phyloP scores from a whole-genome alignment of 2,797 vertebrate species.

The Tangara arthus region DNA sequence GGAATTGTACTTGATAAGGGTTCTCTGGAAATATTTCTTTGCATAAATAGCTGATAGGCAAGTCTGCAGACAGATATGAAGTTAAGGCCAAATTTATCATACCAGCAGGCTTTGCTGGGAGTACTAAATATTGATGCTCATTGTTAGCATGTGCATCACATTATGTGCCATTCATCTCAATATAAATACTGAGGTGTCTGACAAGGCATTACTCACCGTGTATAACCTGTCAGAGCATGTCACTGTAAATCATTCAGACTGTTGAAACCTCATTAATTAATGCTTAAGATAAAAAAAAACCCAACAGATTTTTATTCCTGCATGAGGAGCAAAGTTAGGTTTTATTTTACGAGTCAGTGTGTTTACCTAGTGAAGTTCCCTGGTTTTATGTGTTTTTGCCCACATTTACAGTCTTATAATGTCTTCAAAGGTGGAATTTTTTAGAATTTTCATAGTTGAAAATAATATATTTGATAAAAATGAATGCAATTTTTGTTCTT shows the following conservation, averaged over 20 bases:
- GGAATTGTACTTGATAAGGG: background rate
- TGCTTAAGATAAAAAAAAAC: background rate
- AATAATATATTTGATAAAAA: background rate
- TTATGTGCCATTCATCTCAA: slow-evolving; percentile 62
- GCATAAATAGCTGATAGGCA: slow-evolving; percentile 26
- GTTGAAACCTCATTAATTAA: slow-evolving; percentile 50
- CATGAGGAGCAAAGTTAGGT: background rate
- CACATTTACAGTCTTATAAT: background rate
- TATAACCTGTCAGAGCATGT: slow-evolving; percentile 54
- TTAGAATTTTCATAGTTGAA: background rate
- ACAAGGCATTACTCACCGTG: slow-evolving; percentile 60
- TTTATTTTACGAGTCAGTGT: background rate
- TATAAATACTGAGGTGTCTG: slow-evolving; percentile 61
- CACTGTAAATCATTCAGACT: slow-evolving; percentile 21
- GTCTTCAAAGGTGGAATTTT: background rate
- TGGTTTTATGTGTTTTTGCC: background rate
- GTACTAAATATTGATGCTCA: slow-evolving; percentile 66
- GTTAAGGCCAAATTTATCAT: slow-evolving; percentile 65
- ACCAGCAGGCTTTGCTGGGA: slow-evolving; percentile 14
- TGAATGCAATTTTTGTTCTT: background rate
- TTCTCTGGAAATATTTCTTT: slow-evolving; percentile 10
- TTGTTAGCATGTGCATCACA: slow-evolving; percentile 62
- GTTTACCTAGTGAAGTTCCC: background rate
- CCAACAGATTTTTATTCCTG: background rate
- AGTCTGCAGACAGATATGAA: slow-evolving; percentile 10